Base-by-base conservation (phyloP, 1,140 invertebrate species). In the Drosophila serrata region DNA sequence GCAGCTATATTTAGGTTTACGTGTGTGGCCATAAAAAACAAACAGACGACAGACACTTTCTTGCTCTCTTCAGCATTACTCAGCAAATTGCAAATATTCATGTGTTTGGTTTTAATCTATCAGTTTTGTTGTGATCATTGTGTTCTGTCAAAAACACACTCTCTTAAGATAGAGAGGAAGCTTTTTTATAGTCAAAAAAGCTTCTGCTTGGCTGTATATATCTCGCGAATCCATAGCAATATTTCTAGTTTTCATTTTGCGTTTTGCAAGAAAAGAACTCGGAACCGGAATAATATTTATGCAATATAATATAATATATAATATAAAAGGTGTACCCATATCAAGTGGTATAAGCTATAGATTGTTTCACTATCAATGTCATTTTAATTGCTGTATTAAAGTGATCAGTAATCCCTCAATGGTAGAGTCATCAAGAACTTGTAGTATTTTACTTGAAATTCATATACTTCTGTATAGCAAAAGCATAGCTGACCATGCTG, bases 31-130 rank as follows among this genome's bases (percentile, higher is more conserved):
- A 59, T 45, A 11, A n/a, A n/a, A n/a, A n/a, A n/a, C n/a, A n/a
- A 11, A 45, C 6, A 13, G 6, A 59, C n/a, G 4, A 17, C 1
- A 7, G 2, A 17, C 4, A 13, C 9, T 45, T 11, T 48, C 13
- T 8, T 37, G 9, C 9, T 45, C 15, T 48, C 13, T 8, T 37
- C 45, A 27, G 7, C 45, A 19, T 37, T 49, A 59, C 15, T 1
- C n/a, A 51, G 31, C 45, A 49, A 5, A 12, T 37, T 19, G 7
- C 22, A 59, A 22, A 31, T 15, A 43, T 31, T 9, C 4, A 15
- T 29, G 39, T 56, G 31, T 55, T 55, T 37, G 17, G 8, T 19
- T 11, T n/a, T 29, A 15, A 61, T 62, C 49, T 56, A 40, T 58
- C 33, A 39, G 3, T 58, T 58, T 24, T 31, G 60, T 59, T 40